These are phyloP conservation scores for Aplodontia rufa DNA, from an alignment of 2,113 vertebrate species.

Conservation along the genomic window DNA sequence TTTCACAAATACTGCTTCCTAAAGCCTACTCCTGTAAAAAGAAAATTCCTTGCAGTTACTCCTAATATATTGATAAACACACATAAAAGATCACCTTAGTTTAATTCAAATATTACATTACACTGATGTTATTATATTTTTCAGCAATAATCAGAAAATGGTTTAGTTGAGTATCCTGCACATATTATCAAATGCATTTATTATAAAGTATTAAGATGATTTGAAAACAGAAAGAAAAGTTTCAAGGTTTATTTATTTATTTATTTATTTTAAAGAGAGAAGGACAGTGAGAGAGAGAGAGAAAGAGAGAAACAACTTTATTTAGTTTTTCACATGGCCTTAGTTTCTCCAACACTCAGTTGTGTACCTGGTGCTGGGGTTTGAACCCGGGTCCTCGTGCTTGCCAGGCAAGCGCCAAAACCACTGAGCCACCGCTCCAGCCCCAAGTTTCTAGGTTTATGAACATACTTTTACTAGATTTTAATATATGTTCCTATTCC, in stretches of 20 bases:
- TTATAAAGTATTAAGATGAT: background rate
- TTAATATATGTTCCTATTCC: background rate
- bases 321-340: too few relatives aligned
- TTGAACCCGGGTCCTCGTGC: too few relatives aligned
- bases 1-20: background rate
- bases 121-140: background rate
- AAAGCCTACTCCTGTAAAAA: background rate
- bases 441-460: too few relatives aligned
- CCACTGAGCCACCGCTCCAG: too few relatives aligned
- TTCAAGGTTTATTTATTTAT: too few relatives aligned
- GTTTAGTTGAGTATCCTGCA: background rate
- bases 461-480: constrained; percentile 15
- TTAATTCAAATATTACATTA: background rate
- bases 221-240: constrained; percentile 1
- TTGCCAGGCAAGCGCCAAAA: too few relatives aligned
- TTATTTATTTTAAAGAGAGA: too few relatives aligned
- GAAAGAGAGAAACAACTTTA: too few relatives aligned
- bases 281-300: too few relatives aligned
- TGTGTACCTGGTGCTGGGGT: too few relatives aligned
- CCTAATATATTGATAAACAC: background rate
- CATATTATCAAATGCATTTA: background rate
- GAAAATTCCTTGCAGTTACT: background rate
- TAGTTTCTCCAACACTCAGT: too few relatives aligned
- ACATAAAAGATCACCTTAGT: background rate
- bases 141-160: constrained; percentile 30